A percentile compares a stretch with the other conserved stretches of the same genome.
Conservation (phyloP, 2,113 vertebrate genomes). For the Oxygymnocypris stewartii region DNA sequence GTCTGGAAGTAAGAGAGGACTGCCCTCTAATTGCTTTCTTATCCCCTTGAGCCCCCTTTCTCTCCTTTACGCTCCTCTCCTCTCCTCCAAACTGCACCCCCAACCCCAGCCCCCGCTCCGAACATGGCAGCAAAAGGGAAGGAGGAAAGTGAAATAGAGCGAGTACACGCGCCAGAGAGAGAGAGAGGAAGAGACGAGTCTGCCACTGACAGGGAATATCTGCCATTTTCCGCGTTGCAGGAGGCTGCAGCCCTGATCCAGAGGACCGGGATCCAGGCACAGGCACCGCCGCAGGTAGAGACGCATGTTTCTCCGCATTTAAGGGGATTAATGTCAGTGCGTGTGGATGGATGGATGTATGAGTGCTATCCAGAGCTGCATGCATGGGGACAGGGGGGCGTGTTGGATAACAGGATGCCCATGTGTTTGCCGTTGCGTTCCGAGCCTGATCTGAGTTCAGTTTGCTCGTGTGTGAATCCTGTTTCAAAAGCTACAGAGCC, state of each 20-base stretch:
- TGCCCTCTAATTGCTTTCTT: slow-evolving; percentile 83
- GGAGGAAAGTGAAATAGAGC: slow-evolving; percentile 71
- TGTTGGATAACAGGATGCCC: slow-evolving; percentile 49
- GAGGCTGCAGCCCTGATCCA: slow-evolving; percentile 64
- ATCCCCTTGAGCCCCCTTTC: slow-evolving; percentile 72
- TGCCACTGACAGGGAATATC: slow-evolving; percentile 74
- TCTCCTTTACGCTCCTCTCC: slow-evolving; percentile 20
- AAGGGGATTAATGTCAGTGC: slow-evolving; percentile 23
- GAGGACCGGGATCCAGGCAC: slow-evolving; percentile 67
- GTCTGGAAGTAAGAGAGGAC: slow-evolving; percentile 77
- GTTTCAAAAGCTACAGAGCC: neutral
- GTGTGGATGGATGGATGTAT: slow-evolving; percentile 4
- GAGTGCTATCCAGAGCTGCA: slow-evolving; percentile 5
- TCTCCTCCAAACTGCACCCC: slow-evolving; percentile 45
- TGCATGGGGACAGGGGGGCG: slow-evolving; percentile 49
- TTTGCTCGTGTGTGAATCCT: neutral
- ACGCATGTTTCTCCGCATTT: slow-evolving; percentile 17
- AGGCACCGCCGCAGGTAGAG: slow-evolving; percentile 59
- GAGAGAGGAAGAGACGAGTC: slow-evolving; percentile 61
- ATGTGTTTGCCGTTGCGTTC: slow-evolving; percentile 28
- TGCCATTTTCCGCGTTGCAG: slow-evolving; percentile 71
- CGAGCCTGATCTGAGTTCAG: slow-evolving; percentile 32
- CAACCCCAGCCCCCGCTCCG: slow-evolving; percentile 67
- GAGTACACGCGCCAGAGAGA: slow-evolving; percentile 34
- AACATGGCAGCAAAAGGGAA: slow-evolving; percentile 75